Evolutionary conservation across 1,140 invertebrate genomes (phyloP), one percentile per base, ranked within the genome.

Genomic region (Drosophila sulfurigaster): DNA sequence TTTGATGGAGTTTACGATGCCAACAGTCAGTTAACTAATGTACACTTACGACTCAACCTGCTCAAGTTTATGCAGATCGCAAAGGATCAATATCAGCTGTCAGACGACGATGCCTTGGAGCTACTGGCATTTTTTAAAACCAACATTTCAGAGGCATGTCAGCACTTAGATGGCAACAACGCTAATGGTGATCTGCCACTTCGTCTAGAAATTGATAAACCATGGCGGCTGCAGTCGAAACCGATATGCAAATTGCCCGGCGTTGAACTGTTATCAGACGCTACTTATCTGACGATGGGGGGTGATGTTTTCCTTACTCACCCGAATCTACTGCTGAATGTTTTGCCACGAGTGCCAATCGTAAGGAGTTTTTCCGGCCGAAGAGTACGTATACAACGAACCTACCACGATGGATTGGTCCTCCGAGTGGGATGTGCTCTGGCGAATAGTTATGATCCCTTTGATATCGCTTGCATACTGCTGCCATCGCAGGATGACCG

Each of bases 301-400:
- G 41, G 11, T n/a, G 11, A 13, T 5, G 1, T 28, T 10, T 45
- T 38, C 5, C 43, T 54, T 1, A 8, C 64, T 0, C 41, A 54
- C 11, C n/a, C 52, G 5, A 30, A 35, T 3, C 1, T 35, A 1
- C 13, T 41, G 28, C 11, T 57, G 1, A 71, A 46, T 30, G 8
- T 67, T 0, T 5, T 72, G 56, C 67, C 68, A 10, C 5, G 57
- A 7, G n/a, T 41, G 6, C 15, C 57, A 0, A 2, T 79, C 43
- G 35, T 54, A 4, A 28, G 57, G 38, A 10, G n/a, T 8, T 69
- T 11, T 11, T n/a, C 35, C 1, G 68, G 63, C 1, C 67, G 73
- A 1, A 35, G 56, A 43, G 1, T 79, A 5, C 74, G 74, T 38
- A 63, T 79, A 1, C 77, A 79, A 32, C 66, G 77, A n/a, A 32